Percentiles rank a stretch among this genome's conserved stretches.
These are phyloP conservation scores for Ibycter americanus DNA, from an alignment of 2,797 vertebrate genomes.

Conservation along the genomic window DNA sequence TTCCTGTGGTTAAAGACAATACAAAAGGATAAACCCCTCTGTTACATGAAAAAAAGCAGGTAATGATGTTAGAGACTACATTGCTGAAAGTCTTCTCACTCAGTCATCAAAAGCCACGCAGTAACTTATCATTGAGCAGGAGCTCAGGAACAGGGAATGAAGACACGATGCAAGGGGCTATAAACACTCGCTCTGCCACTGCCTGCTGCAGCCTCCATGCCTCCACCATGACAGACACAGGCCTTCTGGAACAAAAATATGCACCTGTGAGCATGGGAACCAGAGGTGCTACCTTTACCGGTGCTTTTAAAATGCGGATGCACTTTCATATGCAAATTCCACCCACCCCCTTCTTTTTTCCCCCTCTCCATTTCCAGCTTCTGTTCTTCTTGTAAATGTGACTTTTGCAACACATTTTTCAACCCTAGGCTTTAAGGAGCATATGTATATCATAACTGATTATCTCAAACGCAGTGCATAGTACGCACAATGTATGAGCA, in stretches of 20 bases:
- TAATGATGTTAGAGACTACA: conserved; percentile 1
- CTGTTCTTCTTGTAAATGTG: background rate
- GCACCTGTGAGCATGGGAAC: background rate
- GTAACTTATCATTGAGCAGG: background rate
- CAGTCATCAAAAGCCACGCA: background rate
- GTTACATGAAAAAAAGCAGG: background rate
- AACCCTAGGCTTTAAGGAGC: background rate
- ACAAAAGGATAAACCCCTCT: background rate
- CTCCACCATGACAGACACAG: background rate
- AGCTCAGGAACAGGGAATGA: background rate
- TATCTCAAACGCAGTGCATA: background rate
- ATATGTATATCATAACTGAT: background rate
- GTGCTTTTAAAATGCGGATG: background rate
- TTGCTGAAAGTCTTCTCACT: background rate
- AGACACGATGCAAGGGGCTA: accelerated
- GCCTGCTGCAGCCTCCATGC: background rate
- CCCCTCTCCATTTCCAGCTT: background rate
- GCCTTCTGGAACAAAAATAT: background rate
- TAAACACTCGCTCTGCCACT: background rate
- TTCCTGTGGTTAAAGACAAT: background rate
- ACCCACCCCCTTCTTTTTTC: accelerated
- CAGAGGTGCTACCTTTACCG: background rate
- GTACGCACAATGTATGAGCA: background rate
- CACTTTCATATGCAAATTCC: background rate
- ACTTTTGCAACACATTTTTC: background rate